Evolutionary conservation across 2,888 invertebrate species (phyloP).

Genomic region (Xylocampa areola): DNA sequence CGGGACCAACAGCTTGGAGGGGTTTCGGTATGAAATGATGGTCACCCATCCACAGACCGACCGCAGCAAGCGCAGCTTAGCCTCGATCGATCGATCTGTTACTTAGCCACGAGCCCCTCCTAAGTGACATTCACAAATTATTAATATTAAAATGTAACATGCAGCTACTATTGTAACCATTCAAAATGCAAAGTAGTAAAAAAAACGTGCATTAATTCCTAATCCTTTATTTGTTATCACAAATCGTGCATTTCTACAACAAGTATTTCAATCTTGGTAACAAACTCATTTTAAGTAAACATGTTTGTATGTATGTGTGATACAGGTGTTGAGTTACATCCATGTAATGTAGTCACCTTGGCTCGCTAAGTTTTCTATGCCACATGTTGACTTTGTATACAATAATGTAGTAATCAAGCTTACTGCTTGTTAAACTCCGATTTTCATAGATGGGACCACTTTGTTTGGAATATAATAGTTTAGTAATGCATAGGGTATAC

Average conservation of each 20-base stretch:
- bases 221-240: constrained; percentile 31
- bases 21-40: too few relatives aligned
- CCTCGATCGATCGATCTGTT: too few relatives aligned
- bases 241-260: constrained; percentile 6
- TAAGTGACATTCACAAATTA: too few relatives aligned
- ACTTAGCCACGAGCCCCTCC: too few relatives aligned
- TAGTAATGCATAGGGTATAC: too few relatives aligned
- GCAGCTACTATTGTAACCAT: not conserved
- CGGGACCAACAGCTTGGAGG: too few relatives aligned
- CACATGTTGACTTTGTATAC: constrained; percentile 33
- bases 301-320: constrained; percentile 31
- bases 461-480: not conserved
- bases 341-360: constrained; percentile 58
- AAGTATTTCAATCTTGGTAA: constrained; percentile 32
- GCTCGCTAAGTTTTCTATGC: constrained; percentile 35
- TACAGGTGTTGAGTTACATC: constrained; percentile 65
- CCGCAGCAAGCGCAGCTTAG: too few relatives aligned
- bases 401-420: constrained; percentile 25
- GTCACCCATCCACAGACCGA: too few relatives aligned
- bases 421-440: constrained; percentile 18
- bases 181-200: too few relatives aligned
- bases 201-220: not conserved
- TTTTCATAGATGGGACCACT: constrained; percentile 6
- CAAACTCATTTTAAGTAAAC: constrained; percentile 36
- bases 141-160: too few relatives aligned